phyloP scores from a whole-genome alignment of 2,888 invertebrate species.

The Glaucopsyche alexis region DNA sequence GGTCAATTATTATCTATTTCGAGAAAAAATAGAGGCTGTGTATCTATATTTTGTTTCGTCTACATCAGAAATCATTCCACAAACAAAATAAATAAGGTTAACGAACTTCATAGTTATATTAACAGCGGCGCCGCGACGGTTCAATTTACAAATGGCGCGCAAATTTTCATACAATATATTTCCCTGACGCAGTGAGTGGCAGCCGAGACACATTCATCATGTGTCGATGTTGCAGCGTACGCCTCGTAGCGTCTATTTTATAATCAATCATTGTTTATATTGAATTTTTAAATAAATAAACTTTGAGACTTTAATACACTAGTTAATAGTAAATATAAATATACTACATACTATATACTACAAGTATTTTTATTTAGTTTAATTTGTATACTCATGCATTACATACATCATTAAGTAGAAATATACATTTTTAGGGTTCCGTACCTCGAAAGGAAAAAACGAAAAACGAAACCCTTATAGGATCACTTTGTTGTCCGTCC shows the following conservation, averaged over 20 bases:
- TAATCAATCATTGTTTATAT: constrained; percentile 34
- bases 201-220: constrained; percentile 43
- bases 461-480: too few relatives aligned
- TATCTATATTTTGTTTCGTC: background rate
- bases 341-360: too few relatives aligned
- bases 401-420: too few relatives aligned
- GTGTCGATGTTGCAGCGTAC: constrained; percentile 40
- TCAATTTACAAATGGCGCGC: constrained; percentile 31
- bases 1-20: background rate
- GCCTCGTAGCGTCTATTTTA: constrained; percentile 32
- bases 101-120: background rate
- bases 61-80: background rate
- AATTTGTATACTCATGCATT: too few relatives aligned
- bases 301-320: constrained; percentile 1
- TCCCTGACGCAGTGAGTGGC: constrained; percentile 37
- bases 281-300: constrained; percentile 23
- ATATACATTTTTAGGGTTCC: too few relatives aligned
- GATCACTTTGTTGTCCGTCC: too few relatives aligned
- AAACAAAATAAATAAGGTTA: background rate
- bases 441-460: too few relatives aligned
- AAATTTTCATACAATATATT: constrained; percentile 36
- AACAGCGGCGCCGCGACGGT: background rate
- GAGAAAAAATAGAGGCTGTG: background rate
- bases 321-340: too few relatives aligned
- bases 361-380: too few relatives aligned